Base-by-base conservation (phyloP, 1,140 invertebrate genomes). In the Drosophila pandora region DNA sequence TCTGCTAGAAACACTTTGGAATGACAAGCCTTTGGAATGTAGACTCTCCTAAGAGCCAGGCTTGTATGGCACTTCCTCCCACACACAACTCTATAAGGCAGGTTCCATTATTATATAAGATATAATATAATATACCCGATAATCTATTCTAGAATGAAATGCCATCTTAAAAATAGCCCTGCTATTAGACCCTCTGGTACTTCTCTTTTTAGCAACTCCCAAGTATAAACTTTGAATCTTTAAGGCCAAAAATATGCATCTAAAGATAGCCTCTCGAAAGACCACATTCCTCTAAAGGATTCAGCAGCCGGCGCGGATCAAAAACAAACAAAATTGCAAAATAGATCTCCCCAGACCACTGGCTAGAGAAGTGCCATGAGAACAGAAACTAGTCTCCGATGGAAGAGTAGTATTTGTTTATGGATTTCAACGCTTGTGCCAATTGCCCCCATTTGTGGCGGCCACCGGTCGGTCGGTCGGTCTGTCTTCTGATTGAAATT, bases 371-470 rank as follows among this genome's bases (percentile, higher is more conserved):
- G 17, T 17, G 17, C 17, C 17, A 13, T 3, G 22, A 30, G 48
- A 54, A n/a, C 2, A 45, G 21, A 10, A 49, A 41, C 8, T 50
- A 23, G 30, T 52, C 50, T 37, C 17, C 17, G 50, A 54, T 54
- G 52, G 52, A 30, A 32, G 22, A 22, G 23, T 37, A 43, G 34
- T 32, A 57, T 84, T 74, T 73, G 64, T 70, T 79, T 73, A 74
- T 82, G 17, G 53, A 76, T 76, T 72, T 50, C 34, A 53, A 52
- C 53, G 41, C 63, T 69, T 63, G 55, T 68, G 39, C 41, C 57
- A 56, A 47, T 59, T 73, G 55, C 53, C 68, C 45, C 17, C 53
- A 30, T 43, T 34, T 28, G 12, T 32, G 54, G 48, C 58, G 45
- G 54, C 55, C 56, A 55, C 59, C 34, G 64, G 63, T 73, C 17